Conservation (phyloP, 2,888 invertebrate species). For the Drosophila meridiana region DNA sequence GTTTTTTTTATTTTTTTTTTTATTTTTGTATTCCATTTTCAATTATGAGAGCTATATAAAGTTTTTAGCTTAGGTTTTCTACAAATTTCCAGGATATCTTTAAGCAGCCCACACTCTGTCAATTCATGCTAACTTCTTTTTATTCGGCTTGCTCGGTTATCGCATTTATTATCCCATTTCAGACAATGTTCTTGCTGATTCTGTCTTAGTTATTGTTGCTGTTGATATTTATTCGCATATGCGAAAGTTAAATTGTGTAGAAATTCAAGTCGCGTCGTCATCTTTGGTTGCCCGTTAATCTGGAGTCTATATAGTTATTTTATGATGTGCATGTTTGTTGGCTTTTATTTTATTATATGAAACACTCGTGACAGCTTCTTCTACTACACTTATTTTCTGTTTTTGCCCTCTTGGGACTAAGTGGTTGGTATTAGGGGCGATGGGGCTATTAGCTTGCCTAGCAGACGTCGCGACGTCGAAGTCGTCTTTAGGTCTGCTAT, state of each 20-base stretch:
- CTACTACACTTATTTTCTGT: background rate
- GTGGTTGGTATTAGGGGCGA: background rate
- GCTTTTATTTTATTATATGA: slow-evolving; percentile 54
- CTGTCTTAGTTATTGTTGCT: background rate
- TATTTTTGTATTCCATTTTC: background rate
- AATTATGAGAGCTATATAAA: no score
- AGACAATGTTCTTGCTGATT: slow-evolving; percentile 19
- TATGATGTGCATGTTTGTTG: slow-evolving; percentile 69
- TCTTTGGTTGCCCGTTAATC: slow-evolving; percentile 45
- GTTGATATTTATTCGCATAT: slow-evolving; percentile 49
- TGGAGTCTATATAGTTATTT: slow-evolving; percentile 68
- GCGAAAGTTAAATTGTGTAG: slow-evolving; percentile 76
- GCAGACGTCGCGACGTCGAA: slow-evolving; percentile 3
- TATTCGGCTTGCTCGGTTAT: slow-evolving; percentile 44
- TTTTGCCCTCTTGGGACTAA: slow-evolving; percentile 8
- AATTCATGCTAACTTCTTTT: background rate
- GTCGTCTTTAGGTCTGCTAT: slow-evolving; percentile 37
- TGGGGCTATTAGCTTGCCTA: slow-evolving; percentile 12
- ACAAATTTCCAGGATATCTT: background rate
- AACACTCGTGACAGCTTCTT: slow-evolving; percentile 34
- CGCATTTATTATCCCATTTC: slow-evolving; percentile 69
- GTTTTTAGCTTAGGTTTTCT: no score
- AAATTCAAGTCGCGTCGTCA: slow-evolving; percentile 72
- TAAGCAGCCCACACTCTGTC: background rate
- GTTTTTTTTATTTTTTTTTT: no score